Evolutionary conservation across 2,797 vertebrate genomes (phyloP).

Genomic region (Scarus forsteni): DNA sequence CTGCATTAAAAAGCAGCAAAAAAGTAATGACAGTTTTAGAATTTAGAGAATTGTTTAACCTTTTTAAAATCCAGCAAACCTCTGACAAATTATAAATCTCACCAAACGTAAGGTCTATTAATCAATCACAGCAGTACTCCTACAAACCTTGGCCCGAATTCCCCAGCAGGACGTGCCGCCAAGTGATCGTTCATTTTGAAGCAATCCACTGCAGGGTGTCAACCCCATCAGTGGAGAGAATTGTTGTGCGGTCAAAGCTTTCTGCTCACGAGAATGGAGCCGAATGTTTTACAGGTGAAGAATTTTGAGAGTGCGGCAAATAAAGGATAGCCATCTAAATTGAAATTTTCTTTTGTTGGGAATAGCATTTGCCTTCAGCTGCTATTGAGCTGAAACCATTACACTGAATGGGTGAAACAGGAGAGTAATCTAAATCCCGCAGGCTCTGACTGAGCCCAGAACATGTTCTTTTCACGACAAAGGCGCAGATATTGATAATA

Average conservation of each 20-base stretch:
- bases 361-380: slow-evolving; percentile 65
- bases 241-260: slow-evolving; percentile 33
- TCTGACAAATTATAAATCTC: slow-evolving; percentile 3
- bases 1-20: too few relatives aligned
- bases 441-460: slow-evolving; percentile 57
- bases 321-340: slow-evolving; percentile 66
- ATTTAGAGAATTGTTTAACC: background rate
- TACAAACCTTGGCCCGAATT: slow-evolving; percentile 23
- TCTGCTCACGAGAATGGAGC: slow-evolving; percentile 42
- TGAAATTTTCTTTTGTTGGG: slow-evolving; percentile 67
- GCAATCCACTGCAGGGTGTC: slow-evolving; percentile 51
- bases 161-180: slow-evolving; percentile 25
- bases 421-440: slow-evolving; percentile 68
- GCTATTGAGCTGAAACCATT: slow-evolving; percentile 63
- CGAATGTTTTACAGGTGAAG: slow-evolving; percentile 59
- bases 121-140: slow-evolving; percentile 18
- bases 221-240: slow-evolving; percentile 40
- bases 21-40: background rate
- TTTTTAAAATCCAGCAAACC: background rate
- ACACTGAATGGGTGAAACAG: slow-evolving; percentile 62
- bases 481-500: slow-evolving; percentile 68
- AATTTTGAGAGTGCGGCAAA: slow-evolving; percentile 40
- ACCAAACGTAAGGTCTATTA: slow-evolving; percentile 12
- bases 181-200: slow-evolving; percentile 49
- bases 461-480: slow-evolving; percentile 62